Conservation (phyloP, 92 coral and sea anemone species). For the Umimayanthus chanpuru region DNA sequence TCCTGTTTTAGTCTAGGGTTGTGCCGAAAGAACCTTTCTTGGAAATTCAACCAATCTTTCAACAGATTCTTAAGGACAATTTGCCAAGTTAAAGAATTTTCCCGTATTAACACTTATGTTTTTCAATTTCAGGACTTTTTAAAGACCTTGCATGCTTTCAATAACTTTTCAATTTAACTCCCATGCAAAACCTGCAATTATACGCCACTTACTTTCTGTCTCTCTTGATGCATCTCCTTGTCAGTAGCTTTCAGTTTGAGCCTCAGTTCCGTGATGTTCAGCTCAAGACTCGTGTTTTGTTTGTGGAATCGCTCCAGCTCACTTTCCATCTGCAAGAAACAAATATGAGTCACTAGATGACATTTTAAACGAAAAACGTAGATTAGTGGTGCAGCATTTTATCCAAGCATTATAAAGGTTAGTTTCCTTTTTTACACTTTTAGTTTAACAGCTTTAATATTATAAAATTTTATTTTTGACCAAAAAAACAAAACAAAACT, state of each 20-base stretch:
- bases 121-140: neutral
- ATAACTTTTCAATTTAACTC: too few species aligned
- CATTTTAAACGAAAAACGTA: neutral
- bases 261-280: constrained; percentile 92
- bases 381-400: neutral
- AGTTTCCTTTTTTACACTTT: too few species aligned
- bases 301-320: constrained; percentile 99
- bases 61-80: too few species aligned
- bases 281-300: constrained; percentile 92
- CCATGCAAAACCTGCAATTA: neutral
- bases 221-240: constrained; percentile 97
- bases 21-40: neutral
- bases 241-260: constrained; percentile 96
- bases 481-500: too few species aligned
- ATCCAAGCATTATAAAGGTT: neutral
- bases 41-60: neutral
- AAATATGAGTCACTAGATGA: neutral
- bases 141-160: neutral
- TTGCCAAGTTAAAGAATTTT: too few species aligned
- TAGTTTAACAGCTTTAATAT: neutral
- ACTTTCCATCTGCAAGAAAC: constrained; percentile 86
- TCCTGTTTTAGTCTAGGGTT: neutral
- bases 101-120: too few species aligned
- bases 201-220: constrained; percentile 76
- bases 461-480: too few species aligned